Percentiles rank a stretch among this genome's conserved stretches.
Conservation (phyloP, 2,113 vertebrate genomes). For the Apistogramma diplotaenia region DNA sequence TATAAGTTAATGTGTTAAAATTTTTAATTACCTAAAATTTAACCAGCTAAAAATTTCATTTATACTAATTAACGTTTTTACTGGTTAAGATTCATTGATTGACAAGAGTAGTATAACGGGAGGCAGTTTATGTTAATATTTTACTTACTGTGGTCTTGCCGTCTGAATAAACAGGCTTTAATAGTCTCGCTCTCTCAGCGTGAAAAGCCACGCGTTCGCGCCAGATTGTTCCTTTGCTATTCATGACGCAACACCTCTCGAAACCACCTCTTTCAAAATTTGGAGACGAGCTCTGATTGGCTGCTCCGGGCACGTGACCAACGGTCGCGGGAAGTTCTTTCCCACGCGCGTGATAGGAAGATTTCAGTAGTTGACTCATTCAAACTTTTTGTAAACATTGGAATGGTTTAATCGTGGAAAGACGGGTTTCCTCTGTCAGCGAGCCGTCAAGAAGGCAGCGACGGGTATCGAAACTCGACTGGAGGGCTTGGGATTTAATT, state of each 20-base stretch:
- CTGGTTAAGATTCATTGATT: too few relatives aligned
- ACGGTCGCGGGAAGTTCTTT: slow-evolving; percentile 92
- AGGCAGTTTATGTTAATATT: not conserved
- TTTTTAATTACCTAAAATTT: too few relatives aligned
- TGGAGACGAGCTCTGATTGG: slow-evolving; percentile 77
- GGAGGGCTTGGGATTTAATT: not conserved
- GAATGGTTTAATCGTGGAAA: slow-evolving; percentile 4
- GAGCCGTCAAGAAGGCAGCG: not conserved
- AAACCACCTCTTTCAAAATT: slow-evolving; percentile 82
- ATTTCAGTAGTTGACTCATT: slow-evolving; percentile 44
- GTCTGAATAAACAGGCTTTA: not conserved
- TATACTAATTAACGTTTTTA: too few relatives aligned
- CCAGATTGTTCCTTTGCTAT: slow-evolving; percentile 71
- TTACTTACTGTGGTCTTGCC: not conserved
- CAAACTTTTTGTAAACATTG: slow-evolving; percentile 75
- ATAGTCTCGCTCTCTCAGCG: not conserved
- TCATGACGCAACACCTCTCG: slow-evolving; percentile 37
- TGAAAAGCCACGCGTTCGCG: slow-evolving; percentile 72
- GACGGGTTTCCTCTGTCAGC: not conserved
- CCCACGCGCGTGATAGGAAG: slow-evolving; percentile 72
- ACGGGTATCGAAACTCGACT: not conserved
- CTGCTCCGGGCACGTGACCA: slow-evolving; percentile 78
- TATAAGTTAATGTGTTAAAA: too few relatives aligned
- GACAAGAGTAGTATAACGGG: not conserved
- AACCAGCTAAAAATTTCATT: too few relatives aligned